Conservation (phyloP, 2,797 vertebrate genomes). For the Urocyon cinereoargenteus region DNA sequence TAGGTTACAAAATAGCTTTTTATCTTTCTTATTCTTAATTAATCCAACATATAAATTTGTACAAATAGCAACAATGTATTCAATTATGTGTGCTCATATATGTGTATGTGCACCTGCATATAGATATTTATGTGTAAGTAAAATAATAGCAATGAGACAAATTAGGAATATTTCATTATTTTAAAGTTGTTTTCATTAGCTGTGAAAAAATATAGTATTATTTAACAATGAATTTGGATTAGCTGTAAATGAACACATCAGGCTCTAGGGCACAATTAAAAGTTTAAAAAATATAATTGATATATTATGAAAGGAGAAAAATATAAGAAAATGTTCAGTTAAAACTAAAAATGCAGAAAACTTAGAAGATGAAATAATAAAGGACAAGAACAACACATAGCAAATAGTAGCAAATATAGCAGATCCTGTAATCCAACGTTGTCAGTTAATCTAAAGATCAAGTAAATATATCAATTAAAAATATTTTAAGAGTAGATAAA, state of each 20-base stretch:
- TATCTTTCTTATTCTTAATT: background rate
- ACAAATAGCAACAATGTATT: background rate
- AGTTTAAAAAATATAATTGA: background rate
- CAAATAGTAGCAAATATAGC: background rate
- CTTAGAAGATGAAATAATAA: background rate
- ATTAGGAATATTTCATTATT: background rate
- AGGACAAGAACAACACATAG: background rate
- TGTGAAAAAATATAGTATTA: background rate
- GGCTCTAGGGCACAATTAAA: background rate
- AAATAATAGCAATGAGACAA: background rate
- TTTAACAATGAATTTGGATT: background rate
- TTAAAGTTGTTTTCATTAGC: background rate
- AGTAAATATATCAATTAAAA: background rate
- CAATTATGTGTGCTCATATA: background rate
- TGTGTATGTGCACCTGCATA: background rate
- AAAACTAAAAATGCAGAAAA: background rate
- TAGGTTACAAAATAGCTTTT: background rate
- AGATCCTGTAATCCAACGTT: background rate
- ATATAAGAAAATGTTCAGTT: background rate
- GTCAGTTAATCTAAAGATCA: background rate
- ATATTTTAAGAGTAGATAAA: background rate
- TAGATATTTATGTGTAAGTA: background rate
- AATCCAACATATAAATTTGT: background rate
- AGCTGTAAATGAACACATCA: background rate
- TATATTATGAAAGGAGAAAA: background rate